phyloP scores from a whole-genome alignment of 2,888 invertebrate species.

The Lamellibrachia satsuma region DNA sequence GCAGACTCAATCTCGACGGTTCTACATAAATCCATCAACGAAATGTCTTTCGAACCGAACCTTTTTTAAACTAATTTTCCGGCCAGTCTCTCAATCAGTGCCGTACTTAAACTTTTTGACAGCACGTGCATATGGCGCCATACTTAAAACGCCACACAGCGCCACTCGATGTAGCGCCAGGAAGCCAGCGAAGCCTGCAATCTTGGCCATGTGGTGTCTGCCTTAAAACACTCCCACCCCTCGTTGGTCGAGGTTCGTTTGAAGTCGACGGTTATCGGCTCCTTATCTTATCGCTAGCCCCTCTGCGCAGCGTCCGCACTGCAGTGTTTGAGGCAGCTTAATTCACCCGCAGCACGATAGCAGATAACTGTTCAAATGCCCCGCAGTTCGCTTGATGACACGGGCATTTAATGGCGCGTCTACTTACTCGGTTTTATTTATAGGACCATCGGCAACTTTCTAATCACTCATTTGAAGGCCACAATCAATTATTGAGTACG shows the following conservation, averaged over 20 bases:
- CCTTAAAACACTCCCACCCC: background rate
- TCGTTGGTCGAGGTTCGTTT: background rate
- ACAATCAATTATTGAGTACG: background rate
- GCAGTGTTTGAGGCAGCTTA: background rate
- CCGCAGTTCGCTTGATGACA: background rate
- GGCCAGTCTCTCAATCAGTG: too few relatives aligned
- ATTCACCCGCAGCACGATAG: conserved; percentile 8
- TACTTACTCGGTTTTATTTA: background rate
- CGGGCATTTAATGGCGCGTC: background rate
- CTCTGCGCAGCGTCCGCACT: background rate
- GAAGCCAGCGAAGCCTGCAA: background rate
- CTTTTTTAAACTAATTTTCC: too few relatives aligned
- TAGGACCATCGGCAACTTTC: background rate
- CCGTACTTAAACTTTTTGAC: too few relatives aligned
- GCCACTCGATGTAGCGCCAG: background rate
- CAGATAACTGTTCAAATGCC: background rate
- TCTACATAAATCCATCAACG: too few relatives aligned
- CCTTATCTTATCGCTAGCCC: background rate
- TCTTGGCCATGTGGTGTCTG: background rate
- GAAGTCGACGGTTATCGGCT: background rate
- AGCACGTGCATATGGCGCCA: background rate
- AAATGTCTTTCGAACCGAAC: too few relatives aligned
- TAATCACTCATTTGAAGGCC: background rate
- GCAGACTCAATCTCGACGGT: too few relatives aligned
- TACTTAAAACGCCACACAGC: background rate